A percentile compares a stretch with the other conserved stretches of the same genome.
Conservation (phyloP, 2,888 invertebrate species). For the Eubasilissa splendida region DNA sequence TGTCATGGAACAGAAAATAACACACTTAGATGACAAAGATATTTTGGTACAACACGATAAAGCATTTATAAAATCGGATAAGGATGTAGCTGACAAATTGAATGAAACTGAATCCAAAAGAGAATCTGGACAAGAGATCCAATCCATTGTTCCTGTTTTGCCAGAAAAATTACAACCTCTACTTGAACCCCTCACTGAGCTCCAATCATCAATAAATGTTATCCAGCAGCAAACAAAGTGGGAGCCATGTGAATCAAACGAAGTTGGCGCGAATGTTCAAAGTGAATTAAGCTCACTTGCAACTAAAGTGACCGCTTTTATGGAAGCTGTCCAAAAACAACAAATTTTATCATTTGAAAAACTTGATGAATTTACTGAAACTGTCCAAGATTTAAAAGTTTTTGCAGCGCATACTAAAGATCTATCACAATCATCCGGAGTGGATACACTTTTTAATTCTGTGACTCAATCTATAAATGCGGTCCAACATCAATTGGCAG, state of each 20-base stretch:
- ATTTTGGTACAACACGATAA: neutral
- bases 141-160: neutral
- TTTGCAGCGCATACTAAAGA: neutral
- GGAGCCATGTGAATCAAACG: neutral
- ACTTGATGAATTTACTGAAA: constrained; percentile 1
- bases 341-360: neutral
- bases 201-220: neutral
- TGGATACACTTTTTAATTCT: neutral
- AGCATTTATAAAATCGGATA: neutral
- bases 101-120: neutral
- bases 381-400: constrained; percentile 8
- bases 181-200: neutral
- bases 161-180: neutral
- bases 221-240: constrained; percentile 3
- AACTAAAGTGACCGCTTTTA: neutral
- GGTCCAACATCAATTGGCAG: neutral
- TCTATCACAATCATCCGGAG: neutral
- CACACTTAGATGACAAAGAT: constrained; percentile 18
- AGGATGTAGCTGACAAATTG: neutral
- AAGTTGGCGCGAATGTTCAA: neutral
- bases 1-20: constrained; percentile 62
- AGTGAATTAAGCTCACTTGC: constrained; percentile 4
- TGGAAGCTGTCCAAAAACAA: constrained; percentile 28
- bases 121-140: neutral
- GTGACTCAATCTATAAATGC: neutral